These are phyloP conservation scores for Yponomeuta sedellus DNA, from an alignment of 2,888 invertebrate species.

Conservation along the genomic window DNA sequence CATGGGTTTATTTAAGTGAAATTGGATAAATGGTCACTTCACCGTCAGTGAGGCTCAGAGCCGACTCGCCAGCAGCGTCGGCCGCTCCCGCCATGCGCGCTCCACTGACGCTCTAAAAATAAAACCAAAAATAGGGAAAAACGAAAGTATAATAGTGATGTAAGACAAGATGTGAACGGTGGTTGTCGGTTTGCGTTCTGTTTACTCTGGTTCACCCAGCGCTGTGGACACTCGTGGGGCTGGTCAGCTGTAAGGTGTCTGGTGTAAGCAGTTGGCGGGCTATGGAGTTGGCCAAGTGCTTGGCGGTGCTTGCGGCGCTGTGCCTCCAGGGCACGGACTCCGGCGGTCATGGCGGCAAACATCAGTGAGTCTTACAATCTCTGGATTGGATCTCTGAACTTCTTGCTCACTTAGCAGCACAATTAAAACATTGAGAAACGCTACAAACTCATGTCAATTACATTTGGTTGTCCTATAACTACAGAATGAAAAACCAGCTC, in stretches of 20 bases:
- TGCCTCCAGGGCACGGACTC: conserved; percentile 50
- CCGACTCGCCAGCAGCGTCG: conserved; percentile 37
- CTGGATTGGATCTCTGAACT: no score
- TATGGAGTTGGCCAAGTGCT: conserved; percentile 54
- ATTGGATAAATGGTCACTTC: conserved; percentile 75
- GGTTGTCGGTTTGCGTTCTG: conserved; percentile 38
- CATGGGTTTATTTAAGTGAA: conserved; percentile 74
- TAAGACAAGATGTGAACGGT: conserved; percentile 58
- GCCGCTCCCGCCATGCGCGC: background rate
- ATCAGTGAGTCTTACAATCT: conserved; percentile 48
- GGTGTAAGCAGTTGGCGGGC: conserved; percentile 22
- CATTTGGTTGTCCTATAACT: no score
- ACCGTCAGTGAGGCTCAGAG: conserved; percentile 27
- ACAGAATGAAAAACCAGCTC: no score
- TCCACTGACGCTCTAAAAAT: conserved; percentile 30
- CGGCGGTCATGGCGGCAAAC: conserved; percentile 61
- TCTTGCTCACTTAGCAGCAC: no score
- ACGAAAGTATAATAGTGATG: conserved; percentile 46
- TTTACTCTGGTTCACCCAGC: conserved; percentile 29
- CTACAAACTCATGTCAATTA: background rate
- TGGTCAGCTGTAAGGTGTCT: conserved; percentile 5
- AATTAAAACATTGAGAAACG: no score
- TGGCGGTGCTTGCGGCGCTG: conserved; percentile 48
- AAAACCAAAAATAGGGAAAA: conserved; percentile 42
- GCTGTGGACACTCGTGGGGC: conserved; percentile 31